Conservation (phyloP, 2,888 invertebrate species). For the Heliconius aoede region DNA sequence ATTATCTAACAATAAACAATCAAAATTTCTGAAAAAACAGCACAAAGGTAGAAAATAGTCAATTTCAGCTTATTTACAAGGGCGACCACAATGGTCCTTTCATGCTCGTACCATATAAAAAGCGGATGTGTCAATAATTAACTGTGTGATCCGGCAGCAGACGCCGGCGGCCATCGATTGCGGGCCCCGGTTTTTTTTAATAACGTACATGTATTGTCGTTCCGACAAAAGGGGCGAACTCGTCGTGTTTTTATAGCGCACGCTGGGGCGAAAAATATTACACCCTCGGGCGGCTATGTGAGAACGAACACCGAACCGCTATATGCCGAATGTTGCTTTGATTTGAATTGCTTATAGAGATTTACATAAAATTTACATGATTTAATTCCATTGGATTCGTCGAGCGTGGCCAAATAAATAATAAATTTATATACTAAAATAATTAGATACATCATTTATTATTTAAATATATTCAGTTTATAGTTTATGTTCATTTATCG, state of each 20-base stretch:
- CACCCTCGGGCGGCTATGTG: conserved; percentile 75
- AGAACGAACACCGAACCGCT: conserved; percentile 58
- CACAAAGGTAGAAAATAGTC: conserved; percentile 76
- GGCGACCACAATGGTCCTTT: conserved; percentile 67
- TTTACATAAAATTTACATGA: conserved; percentile 54
- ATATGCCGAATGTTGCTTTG: conserved; percentile 52
- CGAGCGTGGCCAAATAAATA: conserved; percentile 24
- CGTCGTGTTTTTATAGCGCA: conserved; percentile 68
- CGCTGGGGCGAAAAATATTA: conserved; percentile 80
- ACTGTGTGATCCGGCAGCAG: conserved; percentile 75
- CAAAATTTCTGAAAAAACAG: conserved; percentile 54
- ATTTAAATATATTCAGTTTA: background rate
- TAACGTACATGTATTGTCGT: conserved; percentile 67
- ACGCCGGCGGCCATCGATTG: conserved; percentile 76
- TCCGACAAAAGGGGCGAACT: conserved; percentile 68
- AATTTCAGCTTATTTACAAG: conserved; percentile 64
- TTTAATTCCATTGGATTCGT: conserved; percentile 16
- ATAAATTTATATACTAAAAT: background rate
- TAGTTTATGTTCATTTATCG: background rate
- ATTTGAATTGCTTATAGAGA: conserved; percentile 58
- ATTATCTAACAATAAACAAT: conserved; percentile 66
- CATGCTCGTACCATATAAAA: conserved; percentile 64
- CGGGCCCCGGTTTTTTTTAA: conserved; percentile 64
- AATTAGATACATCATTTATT: background rate
- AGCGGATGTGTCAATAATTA: conserved; percentile 83